These are phyloP conservation scores for Solenopsis invicta DNA, from an alignment of 1,140 invertebrate species.

Conservation along the genomic window DNA sequence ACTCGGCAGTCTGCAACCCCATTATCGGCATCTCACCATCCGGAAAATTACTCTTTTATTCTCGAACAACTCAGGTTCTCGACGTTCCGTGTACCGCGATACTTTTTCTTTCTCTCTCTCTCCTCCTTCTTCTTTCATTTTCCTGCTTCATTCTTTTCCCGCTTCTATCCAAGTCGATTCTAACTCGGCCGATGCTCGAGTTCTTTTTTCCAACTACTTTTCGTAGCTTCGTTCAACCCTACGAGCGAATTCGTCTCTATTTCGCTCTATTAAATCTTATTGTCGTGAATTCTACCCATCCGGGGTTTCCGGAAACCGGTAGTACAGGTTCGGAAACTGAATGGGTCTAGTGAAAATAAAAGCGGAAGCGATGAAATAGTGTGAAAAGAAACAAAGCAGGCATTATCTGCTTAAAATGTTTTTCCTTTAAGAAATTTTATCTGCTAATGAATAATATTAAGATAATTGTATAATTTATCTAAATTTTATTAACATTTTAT, in stretches of 20 bases:
- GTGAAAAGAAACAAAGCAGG: neutral
- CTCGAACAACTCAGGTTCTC: conserved; percentile 82
- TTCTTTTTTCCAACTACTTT: conserved; percentile 65
- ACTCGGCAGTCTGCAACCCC: conserved; percentile 86
- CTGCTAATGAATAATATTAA: neutral
- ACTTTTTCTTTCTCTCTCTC: conserved; percentile 67
- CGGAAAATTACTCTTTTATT: conserved; percentile 87
- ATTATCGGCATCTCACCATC: conserved; percentile 86
- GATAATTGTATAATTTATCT: neutral
- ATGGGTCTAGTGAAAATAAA: neutral
- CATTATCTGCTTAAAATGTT: neutral
- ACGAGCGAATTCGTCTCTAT: conserved; percentile 54
- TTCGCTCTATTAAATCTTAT: conserved; percentile 78
- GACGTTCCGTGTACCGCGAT: conserved; percentile 77
- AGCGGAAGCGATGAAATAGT: neutral
- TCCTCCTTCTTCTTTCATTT: conserved; percentile 28
- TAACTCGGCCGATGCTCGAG: conserved; percentile 49
- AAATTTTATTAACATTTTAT: neutral
- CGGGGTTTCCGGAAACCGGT: conserved; percentile 42
- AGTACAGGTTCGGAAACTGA: conserved; percentile 16
- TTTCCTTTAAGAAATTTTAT: neutral
- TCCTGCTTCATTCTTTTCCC: conserved; percentile 19
- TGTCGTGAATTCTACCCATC: conserved; percentile 68
- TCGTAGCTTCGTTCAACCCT: conserved; percentile 11
- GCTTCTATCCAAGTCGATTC: conserved; percentile 34